phyloP scores from a whole-genome alignment of 2,113 vertebrate species.

The Macrotus californicus region DNA sequence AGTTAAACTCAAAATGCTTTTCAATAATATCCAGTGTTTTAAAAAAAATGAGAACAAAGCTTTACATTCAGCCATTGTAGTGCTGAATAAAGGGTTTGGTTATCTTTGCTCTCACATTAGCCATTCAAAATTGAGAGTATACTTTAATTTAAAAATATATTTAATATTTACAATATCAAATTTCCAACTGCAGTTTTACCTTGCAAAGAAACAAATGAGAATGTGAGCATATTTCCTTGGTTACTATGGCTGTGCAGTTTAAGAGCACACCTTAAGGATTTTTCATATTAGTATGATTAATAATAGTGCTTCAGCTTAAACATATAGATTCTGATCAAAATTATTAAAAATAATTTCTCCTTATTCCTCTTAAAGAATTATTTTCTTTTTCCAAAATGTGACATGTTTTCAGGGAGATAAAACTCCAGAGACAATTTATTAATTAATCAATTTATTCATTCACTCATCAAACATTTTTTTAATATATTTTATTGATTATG shows the following conservation, averaged over 20 bases:
- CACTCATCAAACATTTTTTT: conserved; percentile 4
- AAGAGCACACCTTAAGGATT: not conserved
- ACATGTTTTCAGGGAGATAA: not conserved
- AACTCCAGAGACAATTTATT: not conserved
- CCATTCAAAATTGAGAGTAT: conserved; percentile 17
- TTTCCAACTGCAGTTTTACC: conserved; percentile 46
- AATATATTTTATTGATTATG: too few relatives aligned
- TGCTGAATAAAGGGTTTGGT: not conserved
- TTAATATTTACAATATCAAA: conserved; percentile 4
- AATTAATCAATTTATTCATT: not conserved
- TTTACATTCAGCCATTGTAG: not conserved
- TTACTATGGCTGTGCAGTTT: conserved; percentile 59
- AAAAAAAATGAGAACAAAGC: not conserved
- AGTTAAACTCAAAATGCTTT: not conserved
- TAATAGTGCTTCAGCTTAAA: not conserved
- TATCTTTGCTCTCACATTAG: not conserved
- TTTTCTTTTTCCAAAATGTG: conserved; percentile 18
- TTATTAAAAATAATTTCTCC: not conserved
- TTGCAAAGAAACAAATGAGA: conserved; percentile 16
- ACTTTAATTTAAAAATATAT: conserved; percentile 33
- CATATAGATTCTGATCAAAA: not conserved
- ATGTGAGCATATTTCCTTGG: not conserved
- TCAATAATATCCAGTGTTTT: not conserved
- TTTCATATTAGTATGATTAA: conserved; percentile 43
- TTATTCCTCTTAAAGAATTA: conserved; percentile 8